Evolutionary conservation across 2,888 invertebrate genomes (phyloP).

Genomic region (Polydrusus cervinus): DNA sequence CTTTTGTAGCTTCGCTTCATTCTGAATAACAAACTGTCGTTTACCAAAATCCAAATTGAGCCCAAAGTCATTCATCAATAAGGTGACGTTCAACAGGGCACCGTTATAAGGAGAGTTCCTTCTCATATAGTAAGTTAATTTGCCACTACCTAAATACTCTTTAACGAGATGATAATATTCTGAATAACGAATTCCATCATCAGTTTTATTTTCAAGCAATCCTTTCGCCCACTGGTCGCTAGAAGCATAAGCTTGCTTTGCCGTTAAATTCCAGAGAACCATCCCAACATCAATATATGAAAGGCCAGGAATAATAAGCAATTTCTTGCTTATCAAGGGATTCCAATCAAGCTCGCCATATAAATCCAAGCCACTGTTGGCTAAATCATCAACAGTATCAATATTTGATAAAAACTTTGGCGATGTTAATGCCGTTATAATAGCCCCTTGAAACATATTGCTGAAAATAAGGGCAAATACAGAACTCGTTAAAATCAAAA

Average conservation of each 20-base stretch:
- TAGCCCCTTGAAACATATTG: constrained; percentile 40
- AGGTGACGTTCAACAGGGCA: not conserved
- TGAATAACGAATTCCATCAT: constrained; percentile 21
- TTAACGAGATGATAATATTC: constrained; percentile 41
- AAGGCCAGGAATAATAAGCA: constrained; percentile 8
- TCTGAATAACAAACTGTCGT: not conserved
- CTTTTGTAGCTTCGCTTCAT: constrained; percentile 2
- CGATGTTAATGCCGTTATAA: constrained; percentile 43
- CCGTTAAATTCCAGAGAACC: constrained; percentile 24
- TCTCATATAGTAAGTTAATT: constrained; percentile 18
- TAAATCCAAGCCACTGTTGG: constrained; percentile 27
- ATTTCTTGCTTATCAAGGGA: constrained; percentile 13
- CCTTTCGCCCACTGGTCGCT: constrained; percentile 20
- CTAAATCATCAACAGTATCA: constrained; percentile 42
- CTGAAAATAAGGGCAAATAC: constrained; percentile 12
- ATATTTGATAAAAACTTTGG: constrained; percentile 31
- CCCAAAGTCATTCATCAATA: constrained; percentile 35
- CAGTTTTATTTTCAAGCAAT: constrained; percentile 32
- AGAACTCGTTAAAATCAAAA: not conserved
- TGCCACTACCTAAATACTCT: constrained; percentile 33
- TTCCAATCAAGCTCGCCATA: constrained; percentile 36
- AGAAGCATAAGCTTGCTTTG: constrained; percentile 22
- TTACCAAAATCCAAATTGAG: constrained; percentile 35
- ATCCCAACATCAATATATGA: constrained; percentile 22
- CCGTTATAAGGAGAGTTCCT: constrained; percentile 35